Conservation (phyloP, 2,797 vertebrate species). For the Galago senegalensis region DNA sequence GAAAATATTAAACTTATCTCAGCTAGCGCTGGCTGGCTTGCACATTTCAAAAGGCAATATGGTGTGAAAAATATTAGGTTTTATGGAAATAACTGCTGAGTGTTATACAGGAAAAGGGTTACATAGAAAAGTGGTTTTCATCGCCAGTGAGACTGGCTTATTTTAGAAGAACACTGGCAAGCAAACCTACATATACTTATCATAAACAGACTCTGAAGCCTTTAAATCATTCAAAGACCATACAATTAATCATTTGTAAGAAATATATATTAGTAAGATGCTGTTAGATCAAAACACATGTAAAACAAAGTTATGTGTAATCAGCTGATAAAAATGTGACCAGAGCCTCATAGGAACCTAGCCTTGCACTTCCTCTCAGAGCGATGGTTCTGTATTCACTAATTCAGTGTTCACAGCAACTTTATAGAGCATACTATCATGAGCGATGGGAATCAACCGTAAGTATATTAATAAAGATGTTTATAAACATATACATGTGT, state of each 20-base stretch:
- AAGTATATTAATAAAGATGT: neutral
- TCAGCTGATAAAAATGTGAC: constrained; percentile 31
- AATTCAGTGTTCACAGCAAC: neutral
- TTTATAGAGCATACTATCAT: constrained; percentile 3
- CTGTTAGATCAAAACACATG: neutral
- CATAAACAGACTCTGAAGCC: neutral
- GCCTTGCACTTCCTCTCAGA: neutral
- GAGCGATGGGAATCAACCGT: neutral
- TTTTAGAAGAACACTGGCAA: constrained; percentile 29
- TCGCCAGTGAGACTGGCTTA: neutral
- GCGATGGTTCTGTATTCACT: neutral
- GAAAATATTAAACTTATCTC: constrained; percentile 9
- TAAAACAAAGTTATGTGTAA: constrained; percentile 35
- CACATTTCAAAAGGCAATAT: constrained; percentile 35
- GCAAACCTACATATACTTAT: neutral
- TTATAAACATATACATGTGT: neutral
- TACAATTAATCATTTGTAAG: neutral
- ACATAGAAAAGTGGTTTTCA: neutral
- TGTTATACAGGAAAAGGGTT: neutral
- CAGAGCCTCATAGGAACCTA: constrained; percentile 32
- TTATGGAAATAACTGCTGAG: neutral
- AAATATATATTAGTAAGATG: neutral
- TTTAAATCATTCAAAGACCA: constrained; percentile 7
- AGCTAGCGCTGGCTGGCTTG: neutral
- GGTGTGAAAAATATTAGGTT: constrained; percentile 48